Conservation (phyloP, 1,140 invertebrate species). For the Chionoecetes opilio region DNA sequence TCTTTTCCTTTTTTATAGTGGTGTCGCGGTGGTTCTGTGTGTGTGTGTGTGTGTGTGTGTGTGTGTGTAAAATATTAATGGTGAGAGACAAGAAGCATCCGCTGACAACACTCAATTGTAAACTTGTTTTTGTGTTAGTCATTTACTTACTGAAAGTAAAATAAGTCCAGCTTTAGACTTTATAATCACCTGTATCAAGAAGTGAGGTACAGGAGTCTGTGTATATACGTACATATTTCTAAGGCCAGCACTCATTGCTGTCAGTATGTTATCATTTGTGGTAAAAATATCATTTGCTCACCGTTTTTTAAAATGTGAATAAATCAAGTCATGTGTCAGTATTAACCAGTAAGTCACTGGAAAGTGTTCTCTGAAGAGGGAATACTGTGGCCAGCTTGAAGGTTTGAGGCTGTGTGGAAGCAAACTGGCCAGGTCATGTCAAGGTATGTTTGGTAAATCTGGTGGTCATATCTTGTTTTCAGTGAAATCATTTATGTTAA, state of each 20-base stretch:
- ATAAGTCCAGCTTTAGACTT: constrained; percentile 9
- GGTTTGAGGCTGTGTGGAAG: not conserved
- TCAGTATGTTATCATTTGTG: not conserved
- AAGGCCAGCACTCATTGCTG: not conserved
- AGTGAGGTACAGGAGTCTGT: constrained; percentile 3
- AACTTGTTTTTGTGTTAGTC: constrained; percentile 9
- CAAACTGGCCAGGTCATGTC: not conserved
- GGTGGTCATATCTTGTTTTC: not conserved
- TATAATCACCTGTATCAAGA: not conserved
- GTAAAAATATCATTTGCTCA: constrained; percentile 10
- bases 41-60: not conserved
- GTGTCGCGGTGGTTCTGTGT: not conserved
- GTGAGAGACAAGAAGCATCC: not conserved
- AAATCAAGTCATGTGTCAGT: not conserved
- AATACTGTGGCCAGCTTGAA: not conserved
- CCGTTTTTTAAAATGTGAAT: not conserved
- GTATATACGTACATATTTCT: constrained; percentile 31
- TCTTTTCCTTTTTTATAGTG: not conserved
- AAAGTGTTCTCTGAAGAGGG: not conserved
- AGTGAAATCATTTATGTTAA: constrained; percentile 37
- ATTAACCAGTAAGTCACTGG: constrained; percentile 15
- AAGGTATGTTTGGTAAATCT: not conserved
- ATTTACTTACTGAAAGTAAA: not conserved
- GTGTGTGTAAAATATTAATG: too few species aligned
- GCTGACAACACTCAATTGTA: not conserved